Evolutionary conservation across 2,888 invertebrate genomes (phyloP).

Genomic region (Cinara cedri): DNA sequence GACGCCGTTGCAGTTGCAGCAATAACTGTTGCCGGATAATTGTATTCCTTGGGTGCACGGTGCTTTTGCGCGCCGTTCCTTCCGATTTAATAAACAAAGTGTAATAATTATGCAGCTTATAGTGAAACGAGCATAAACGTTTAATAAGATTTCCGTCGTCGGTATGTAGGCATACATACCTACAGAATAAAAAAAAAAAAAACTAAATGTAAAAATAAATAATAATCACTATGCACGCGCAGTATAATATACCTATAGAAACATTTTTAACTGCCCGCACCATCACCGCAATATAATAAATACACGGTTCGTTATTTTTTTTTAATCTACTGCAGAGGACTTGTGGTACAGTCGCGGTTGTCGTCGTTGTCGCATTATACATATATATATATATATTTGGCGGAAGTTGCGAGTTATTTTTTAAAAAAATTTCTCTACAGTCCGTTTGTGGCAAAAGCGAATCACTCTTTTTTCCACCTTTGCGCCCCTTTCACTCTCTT

Average conservation of each 20-base stretch:
- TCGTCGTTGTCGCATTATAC: background rate
- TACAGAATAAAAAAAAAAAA: background rate
- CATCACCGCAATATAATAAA: constrained; percentile 17
- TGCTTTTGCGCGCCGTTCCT: constrained; percentile 1
- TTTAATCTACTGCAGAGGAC: background rate
- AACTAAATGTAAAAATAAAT: constrained; percentile 18
- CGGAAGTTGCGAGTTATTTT: constrained; percentile 23
- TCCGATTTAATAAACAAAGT: constrained; percentile 29
- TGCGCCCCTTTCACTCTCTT: background rate
- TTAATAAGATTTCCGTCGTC: constrained; percentile 31
- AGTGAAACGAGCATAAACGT: constrained; percentile 33
- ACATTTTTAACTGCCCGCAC: constrained; percentile 3
- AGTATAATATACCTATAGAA: no score
- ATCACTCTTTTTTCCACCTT: background rate
- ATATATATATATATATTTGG: background rate
- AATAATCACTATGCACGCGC: background rate
- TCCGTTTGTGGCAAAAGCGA: background rate
- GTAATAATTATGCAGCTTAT: constrained; percentile 19
- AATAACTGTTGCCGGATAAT: no score
- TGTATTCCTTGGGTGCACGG: background rate
- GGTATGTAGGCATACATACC: background rate
- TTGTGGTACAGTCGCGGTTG: background rate
- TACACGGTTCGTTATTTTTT: constrained; percentile 33
- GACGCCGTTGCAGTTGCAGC: no score
- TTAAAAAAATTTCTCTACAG: no score